phyloP scores from a whole-genome alignment of 2,888 invertebrate species.

The Iselma pallidipennis region DNA sequence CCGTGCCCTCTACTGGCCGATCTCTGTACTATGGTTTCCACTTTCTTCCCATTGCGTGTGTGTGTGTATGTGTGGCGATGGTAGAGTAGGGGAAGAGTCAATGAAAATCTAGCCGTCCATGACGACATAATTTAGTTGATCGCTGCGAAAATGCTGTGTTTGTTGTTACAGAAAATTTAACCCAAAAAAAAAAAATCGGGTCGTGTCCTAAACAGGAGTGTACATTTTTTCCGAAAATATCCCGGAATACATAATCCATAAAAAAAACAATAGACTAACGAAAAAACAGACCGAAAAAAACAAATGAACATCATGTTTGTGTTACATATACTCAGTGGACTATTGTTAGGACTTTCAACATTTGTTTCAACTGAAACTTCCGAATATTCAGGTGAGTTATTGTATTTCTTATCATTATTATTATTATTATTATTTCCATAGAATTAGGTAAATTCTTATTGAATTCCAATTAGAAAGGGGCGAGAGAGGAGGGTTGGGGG shows the following conservation, averaged over 20 bases:
- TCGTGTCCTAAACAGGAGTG: not conserved
- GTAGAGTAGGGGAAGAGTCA: conserved; percentile 22
- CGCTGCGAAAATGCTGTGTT: conserved; percentile 27
- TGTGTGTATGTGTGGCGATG: not conserved
- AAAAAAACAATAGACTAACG: not conserved
- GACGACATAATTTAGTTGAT: conserved; percentile 28
- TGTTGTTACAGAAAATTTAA: conserved; percentile 8
- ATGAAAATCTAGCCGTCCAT: conserved; percentile 31
- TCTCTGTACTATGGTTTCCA: not conserved
- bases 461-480: not conserved
- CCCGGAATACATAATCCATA: too few relatives aligned
- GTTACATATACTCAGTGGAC: conserved; percentile 6
- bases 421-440: too few relatives aligned
- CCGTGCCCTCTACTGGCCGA: not conserved
- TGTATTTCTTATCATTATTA: not conserved
- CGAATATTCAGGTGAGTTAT: conserved; percentile 21
- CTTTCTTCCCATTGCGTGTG: not conserved
- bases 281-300: not conserved
- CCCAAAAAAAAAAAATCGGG: not conserved
- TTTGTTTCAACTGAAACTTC: conserved; percentile 15
- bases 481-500: too few relatives aligned
- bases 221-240: too few relatives aligned
- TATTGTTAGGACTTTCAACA: conserved; percentile 4
- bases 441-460: too few relatives aligned
- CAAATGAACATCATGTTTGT: conserved; percentile 7